Evolutionary conservation across 2,888 invertebrate species (phyloP), one percentile per base, ranked within the genome.

Genomic region (Archips crataeganus): DNA sequence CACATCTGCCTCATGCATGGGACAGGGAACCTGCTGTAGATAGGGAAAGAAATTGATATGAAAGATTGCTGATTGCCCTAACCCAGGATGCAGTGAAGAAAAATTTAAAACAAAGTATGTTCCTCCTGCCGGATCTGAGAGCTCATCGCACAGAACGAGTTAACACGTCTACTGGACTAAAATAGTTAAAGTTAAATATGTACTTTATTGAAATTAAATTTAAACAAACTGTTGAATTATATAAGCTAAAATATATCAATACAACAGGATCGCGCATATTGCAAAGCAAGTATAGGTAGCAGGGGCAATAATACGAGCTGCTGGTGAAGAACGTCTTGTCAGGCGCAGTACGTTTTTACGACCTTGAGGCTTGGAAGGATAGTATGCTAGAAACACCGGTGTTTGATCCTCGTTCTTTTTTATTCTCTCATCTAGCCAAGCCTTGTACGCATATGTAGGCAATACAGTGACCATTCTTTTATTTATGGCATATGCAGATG

Each of bases 381-480:
- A 93, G 11, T 77, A 79, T 47, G 80, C 77, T 45, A 93, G 82
- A 11, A 32, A 13, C 1, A 42, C 49, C 51, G 76, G 76, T 75
- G 84, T 84, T 71, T 82, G 80, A 69, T 88, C 87, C 74, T 89
- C 89, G 70, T 90, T 88, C 77, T 89, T 90, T 69, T 79, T 80
- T 69, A 93, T 91, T 81, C 84, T 90, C 68, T 91, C 91, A 54
- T 89, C 89, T 66, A 94, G 77, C 94, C 94, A 94, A 59, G 87
- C 82, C 79, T 89, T 93, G 76, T 93, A 92, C 8, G 84, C 83
- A 74, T 83, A 93, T 3, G 85, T 85, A 34, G 94, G 92, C 75
- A 92, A 77, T 77, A 90, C 79, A 51, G 89, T 85, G 42, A 82
- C 85, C 79, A 94, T 81, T 75, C 80, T 81, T 81, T 92, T 93